phyloP scores from a whole-genome alignment of 1,140 invertebrate species.

The Ooceraea biroi region DNA sequence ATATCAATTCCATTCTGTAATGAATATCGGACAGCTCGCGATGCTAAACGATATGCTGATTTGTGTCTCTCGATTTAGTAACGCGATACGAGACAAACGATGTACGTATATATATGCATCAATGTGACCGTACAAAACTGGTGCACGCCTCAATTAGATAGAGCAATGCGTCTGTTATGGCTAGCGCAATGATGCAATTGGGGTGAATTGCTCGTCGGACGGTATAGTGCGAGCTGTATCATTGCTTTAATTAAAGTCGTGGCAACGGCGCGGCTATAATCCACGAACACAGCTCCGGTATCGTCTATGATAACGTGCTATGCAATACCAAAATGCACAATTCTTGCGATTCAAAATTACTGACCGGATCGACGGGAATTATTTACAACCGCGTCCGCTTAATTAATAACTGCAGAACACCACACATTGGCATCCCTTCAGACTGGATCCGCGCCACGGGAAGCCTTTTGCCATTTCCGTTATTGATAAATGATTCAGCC shows the following conservation, averaged over 20 bases:
- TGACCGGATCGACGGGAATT: slow-evolving; percentile 31
- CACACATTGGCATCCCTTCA: slow-evolving; percentile 30
- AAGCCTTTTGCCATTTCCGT: slow-evolving; percentile 29
- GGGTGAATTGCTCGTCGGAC: slow-evolving; percentile 29
- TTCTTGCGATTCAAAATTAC: slow-evolving; percentile 44
- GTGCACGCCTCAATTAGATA: slow-evolving; percentile 30
- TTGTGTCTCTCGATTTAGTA: background rate
- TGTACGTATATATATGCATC: background rate
- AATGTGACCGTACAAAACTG: background rate
- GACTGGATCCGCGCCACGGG: background rate
- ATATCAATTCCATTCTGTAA: background rate
- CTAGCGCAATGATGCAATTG: slow-evolving; percentile 37
- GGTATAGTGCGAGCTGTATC: slow-evolving; percentile 34
- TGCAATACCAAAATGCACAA: slow-evolving; percentile 1
- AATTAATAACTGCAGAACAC: slow-evolving; percentile 33
- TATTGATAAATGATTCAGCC: slow-evolving; percentile 43
- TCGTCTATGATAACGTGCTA: slow-evolving; percentile 21
- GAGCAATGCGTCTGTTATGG: slow-evolving; percentile 16
- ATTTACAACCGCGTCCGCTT: slow-evolving; percentile 30
- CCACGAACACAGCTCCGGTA: background rate
- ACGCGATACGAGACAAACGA: background rate
- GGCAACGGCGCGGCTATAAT: slow-evolving; percentile 38
- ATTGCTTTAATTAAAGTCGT: slow-evolving; percentile 55
- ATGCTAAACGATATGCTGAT: background rate
- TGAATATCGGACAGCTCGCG: background rate